phyloP scores from a whole-genome alignment of 2,797 vertebrate genomes.

The Myripristis murdjan region DNA sequence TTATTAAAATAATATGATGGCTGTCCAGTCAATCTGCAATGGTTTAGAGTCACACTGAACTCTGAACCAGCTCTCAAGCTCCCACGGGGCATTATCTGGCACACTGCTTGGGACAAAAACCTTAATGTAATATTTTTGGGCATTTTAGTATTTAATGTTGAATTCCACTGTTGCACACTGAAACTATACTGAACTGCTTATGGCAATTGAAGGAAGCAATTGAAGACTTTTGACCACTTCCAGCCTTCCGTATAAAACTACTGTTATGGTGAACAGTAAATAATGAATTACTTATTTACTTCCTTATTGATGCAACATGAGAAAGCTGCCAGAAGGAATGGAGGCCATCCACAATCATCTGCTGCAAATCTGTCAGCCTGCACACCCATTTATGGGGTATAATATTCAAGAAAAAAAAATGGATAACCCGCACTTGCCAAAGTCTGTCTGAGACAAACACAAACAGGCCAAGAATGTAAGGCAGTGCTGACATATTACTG shows the following conservation, averaged over 20 bases:
- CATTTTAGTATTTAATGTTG: conserved; percentile 20
- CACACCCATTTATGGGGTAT: conserved; percentile 4
- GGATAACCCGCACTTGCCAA: conserved; percentile 55
- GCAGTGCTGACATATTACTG: conserved; percentile 66
- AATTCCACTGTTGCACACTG: conserved; percentile 23
- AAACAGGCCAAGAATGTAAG: conserved; percentile 58
- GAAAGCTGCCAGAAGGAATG: conserved; percentile 28
- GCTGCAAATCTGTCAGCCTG: background rate
- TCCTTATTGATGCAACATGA: background rate
- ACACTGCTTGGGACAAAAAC: conserved; percentile 8
- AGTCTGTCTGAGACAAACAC: conserved; percentile 60
- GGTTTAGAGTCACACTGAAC: conserved; percentile 6
- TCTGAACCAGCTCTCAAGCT: too few relatives aligned
- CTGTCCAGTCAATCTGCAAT: conserved; percentile 17
- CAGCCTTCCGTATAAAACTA: background rate
- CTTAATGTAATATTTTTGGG: conserved; percentile 4
- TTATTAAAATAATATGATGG: conserved; percentile 22
- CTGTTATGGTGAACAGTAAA: background rate
- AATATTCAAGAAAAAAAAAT: conserved; percentile 30
- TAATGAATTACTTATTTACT: too few relatives aligned
- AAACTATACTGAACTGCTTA: background rate
- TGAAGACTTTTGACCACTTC: background rate
- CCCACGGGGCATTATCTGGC: background rate
- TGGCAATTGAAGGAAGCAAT: too few relatives aligned
- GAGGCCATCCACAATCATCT: conserved; percentile 17